These are phyloP conservation scores for Miltochrista miniata DNA, from an alignment of 2,888 invertebrate species.

Conservation along the genomic window DNA sequence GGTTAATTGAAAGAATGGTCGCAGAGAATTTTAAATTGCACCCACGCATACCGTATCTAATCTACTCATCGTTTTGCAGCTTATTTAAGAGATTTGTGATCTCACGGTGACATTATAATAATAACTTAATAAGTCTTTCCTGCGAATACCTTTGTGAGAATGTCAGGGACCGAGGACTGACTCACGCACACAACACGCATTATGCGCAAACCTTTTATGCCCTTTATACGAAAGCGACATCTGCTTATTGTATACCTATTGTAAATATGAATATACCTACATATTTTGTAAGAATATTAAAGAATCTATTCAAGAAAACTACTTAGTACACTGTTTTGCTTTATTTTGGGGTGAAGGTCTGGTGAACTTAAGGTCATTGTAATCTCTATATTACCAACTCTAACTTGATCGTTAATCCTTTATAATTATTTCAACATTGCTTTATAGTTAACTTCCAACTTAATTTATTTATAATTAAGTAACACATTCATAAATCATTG, in stretches of 20 bases:
- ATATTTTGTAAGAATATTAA: conserved; percentile 42
- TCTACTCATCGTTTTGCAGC: conserved; percentile 45
- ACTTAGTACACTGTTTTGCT: conserved; percentile 29
- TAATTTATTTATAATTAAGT: conserved; percentile 48
- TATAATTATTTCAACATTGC: conserved; percentile 38
- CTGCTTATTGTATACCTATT: conserved; percentile 20
- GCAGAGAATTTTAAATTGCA: conserved; percentile 52
- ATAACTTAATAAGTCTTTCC: conserved; percentile 70
- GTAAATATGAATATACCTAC: conserved; percentile 44
- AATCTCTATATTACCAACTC: conserved; percentile 47
- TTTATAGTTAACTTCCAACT: conserved; percentile 43
- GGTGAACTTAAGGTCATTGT: conserved; percentile 47
- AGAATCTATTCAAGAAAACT: conserved; percentile 39
- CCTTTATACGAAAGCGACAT: conserved; percentile 39
- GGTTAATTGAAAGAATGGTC: conserved; percentile 60
- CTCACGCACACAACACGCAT: conserved; percentile 55
- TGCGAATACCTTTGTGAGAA: conserved; percentile 74
- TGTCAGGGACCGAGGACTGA: conserved; percentile 60
- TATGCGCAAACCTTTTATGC: conserved; percentile 59
- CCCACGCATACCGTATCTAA: conserved; percentile 54
- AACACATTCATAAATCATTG: conserved; percentile 40
- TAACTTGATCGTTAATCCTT: conserved; percentile 40
- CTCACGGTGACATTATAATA: conserved; percentile 72
- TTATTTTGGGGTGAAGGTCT: conserved; percentile 53
- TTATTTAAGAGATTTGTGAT: conserved; percentile 47